Conservation (phyloP, 92 coral and sea anemone genomes). For the Actinostola sp. region DNA sequence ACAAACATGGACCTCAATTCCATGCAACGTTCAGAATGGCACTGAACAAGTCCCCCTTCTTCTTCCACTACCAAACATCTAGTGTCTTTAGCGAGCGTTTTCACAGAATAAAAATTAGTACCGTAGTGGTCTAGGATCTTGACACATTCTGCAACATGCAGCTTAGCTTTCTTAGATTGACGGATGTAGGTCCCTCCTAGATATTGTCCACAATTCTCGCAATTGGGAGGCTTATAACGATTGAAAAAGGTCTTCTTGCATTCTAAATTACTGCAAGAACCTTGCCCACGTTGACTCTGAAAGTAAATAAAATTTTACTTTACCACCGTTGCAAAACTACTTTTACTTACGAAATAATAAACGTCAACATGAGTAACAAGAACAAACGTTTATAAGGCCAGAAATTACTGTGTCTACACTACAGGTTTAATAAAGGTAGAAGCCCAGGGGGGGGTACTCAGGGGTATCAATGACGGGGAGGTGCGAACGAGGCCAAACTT, state of each 20-base stretch:
- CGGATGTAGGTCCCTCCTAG: slow-evolving; percentile 17
- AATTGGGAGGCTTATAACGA: slow-evolving; percentile 19
- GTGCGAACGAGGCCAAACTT: no score
- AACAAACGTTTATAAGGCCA: no score
- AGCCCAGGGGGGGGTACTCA: no score
- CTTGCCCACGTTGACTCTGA: slow-evolving; percentile 32
- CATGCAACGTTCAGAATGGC: not conserved
- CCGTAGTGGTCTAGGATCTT: not conserved
- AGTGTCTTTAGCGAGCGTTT: slow-evolving; percentile 9
- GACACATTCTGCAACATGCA: slow-evolving; percentile 14
- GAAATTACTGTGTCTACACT: no score
- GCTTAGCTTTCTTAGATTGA: slow-evolving; percentile 12
- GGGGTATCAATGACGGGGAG: no score
- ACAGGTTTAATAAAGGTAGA: no score
- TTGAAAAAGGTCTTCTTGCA: slow-evolving; percentile 13
- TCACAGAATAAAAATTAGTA: slow-evolving; percentile 12
- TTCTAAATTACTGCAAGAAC: slow-evolving; percentile 17
- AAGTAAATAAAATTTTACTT: no score
- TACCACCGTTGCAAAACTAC: no score
- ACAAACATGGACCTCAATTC: slow-evolving; percentile 14
- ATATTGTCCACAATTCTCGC: not conserved
- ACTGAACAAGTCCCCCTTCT: not conserved
- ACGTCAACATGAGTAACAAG: no score
- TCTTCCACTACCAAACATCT: slow-evolving; percentile 16
- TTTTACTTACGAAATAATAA: no score